Base-by-base conservation (phyloP, 2,113 vertebrate species). In the Electrona antarctica region DNA sequence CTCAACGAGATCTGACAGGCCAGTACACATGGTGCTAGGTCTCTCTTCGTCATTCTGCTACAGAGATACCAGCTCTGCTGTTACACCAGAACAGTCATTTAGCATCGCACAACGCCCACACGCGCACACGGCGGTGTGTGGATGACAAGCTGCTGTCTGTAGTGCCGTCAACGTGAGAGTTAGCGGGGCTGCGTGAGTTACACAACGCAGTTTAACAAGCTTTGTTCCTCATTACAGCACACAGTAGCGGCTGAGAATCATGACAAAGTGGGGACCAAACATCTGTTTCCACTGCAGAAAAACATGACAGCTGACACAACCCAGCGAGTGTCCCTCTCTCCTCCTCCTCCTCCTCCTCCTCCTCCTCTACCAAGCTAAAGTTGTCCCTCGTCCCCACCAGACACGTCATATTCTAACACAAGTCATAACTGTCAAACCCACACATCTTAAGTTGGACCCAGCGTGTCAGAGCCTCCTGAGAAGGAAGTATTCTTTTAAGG, bases 141-240 rank as follows among this genome's bases (percentile, higher is more conserved):
- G 47, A 47, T 64, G 65, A 79, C 75, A 78, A 41, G 66, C 61
- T 73, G 69, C 64, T 51, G 73, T 51, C 56, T 52, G 2, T 21
- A 21, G 55, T 45, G 73, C 77, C 82, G 81, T 82, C 78, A 77
- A 28, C 8, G 73, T 47, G 21, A 69, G 57, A 77, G 76, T 78
- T 41, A 74, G 84, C 9, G 14, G 47, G 14, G 61, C 13, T 47
- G 21, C 21, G 2, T 21, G 15, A 11, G 33, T 67, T 51, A 74
- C 80, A 67, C 46, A 29, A 13, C 79, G 77, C 80, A 69, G 78
- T 72, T 82, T 85, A 81, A 90, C 75, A 80, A 71, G 74, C 71
- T 85, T 78, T 90, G 88, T 81, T 89, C 73, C 84, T 88, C 82
- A 87, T 89, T 90, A 88, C 79, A 86, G 79, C 78, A 79, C 76